Evolutionary conservation across 2,113 vertebrate genomes (phyloP), one percentile per base, ranked within the genome.

Genomic region (Aspidoscelis tigris): DNA sequence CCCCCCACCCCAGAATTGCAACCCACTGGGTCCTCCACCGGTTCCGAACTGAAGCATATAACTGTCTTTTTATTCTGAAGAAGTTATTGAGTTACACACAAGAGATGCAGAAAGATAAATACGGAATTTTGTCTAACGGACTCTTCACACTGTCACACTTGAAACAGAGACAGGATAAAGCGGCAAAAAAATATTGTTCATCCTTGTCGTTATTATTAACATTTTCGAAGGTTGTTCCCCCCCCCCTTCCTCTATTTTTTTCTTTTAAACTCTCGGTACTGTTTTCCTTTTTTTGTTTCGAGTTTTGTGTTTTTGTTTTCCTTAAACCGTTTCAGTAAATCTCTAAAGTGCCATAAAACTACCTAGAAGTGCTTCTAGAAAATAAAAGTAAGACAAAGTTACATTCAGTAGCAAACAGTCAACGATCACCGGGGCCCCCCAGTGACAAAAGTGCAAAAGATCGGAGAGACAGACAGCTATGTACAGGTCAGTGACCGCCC

Each of bases 361-460:
- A 86, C 33, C 80, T 78, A 55, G 80, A 86, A 80, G 85, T 86
- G 85, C 85, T 73, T 81, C 78, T 87, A 93, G 89, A 92, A 93
- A 73, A 72, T 70, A 79, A 84, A 26, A 71, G 26, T 8, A 91
- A 88, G 90, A 91, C 90, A 41, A 33, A 90, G 91, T 90, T 95
- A 95, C 94, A 95, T 95, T 95, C 94, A 94, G 94, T 94, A 94
- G 94, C 91, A 93, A 94, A 94, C 86, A 91, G 87, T 91, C 92
- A 84, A 92, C 91, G 74, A 84, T 88, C 88, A 88, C 81, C 86
- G 88, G 87, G 89, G 53, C 50, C 66, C 74, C 90, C 93, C 89
- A 93, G 89, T 92, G 93, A 91, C 87, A 94, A 69, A 95, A 95
- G 94, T 95, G 94, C 94, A 95, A 92, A 94, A 94, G 92, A 89